phyloP scores from a whole-genome alignment of 2,888 invertebrate genomes.

The Epinotia brunnichana region DNA sequence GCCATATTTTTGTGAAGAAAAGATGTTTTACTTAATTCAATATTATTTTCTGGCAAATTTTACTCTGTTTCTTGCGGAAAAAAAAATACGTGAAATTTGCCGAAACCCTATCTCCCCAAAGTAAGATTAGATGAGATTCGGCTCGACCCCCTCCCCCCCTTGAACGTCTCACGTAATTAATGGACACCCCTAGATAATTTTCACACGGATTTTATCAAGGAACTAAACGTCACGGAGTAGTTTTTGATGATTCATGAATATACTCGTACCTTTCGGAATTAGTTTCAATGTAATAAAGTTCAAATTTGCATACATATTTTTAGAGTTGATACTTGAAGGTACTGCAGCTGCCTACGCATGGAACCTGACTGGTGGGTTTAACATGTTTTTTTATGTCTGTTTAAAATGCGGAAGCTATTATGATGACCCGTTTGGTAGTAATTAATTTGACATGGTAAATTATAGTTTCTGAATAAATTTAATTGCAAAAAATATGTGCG shows the following conservation, averaged over 20 bases:
- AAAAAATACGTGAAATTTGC: no score
- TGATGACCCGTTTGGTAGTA: background rate
- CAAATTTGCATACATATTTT: background rate
- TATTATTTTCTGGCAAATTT: no score
- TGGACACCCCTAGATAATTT: background rate
- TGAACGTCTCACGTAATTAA: no score
- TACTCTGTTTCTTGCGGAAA: no score
- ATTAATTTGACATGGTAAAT: background rate
- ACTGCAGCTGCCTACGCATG: slow-evolving; percentile 1
- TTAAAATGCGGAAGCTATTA: slow-evolving; percentile 7
- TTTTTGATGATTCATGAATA: background rate
- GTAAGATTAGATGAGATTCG: no score
- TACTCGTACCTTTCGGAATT: background rate
- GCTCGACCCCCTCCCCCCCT: no score
- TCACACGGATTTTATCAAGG: slow-evolving; percentile 31
- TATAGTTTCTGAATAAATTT: background rate
- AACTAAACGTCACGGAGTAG: background rate
- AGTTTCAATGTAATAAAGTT: background rate
- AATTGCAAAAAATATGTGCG: no score
- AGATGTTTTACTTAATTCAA: no score
- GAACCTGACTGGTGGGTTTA: slow-evolving; percentile 12
- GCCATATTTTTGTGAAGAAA: no score
- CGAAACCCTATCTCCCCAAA: no score
- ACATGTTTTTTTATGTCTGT: slow-evolving; percentile 9
- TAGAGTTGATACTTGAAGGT: background rate